A percentile compares a stretch with the other conserved stretches of the same genome.
Evolutionary conservation across 2,113 vertebrate species (phyloP).

Genomic region (Falco punctatus): DNA sequence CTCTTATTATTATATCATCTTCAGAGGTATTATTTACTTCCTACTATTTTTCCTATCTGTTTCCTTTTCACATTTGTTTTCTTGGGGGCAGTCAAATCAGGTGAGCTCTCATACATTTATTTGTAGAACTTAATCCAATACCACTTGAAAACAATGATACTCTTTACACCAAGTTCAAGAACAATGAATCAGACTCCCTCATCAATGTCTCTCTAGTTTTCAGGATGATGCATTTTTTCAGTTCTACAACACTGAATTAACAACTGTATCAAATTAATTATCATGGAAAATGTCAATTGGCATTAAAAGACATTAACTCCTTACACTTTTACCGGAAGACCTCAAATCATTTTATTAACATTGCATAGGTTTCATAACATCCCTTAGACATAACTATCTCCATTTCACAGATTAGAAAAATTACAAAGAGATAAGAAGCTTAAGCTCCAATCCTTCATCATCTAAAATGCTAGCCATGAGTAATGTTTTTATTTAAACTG

Average conservation of each 20-base stretch:
- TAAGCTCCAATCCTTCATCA: not conserved
- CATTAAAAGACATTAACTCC: not conserved
- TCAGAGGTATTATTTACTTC: not conserved
- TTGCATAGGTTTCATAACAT: not conserved
- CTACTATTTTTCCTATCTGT: not conserved
- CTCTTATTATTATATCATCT: not conserved
- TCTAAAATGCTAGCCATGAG: not conserved
- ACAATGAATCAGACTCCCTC: not conserved
- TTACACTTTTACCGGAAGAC: not conserved
- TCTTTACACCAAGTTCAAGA: not conserved
- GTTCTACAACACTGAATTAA: not conserved
- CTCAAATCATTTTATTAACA: not conserved
- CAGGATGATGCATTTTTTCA: not conserved
- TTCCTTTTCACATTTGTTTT: not conserved
- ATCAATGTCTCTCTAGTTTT: not conserved
- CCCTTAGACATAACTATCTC: not conserved
- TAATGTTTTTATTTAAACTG: conserved; percentile 16
- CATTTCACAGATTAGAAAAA: conserved; percentile 15
- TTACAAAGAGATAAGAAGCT: conserved; percentile 34
- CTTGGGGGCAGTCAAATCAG: not conserved
- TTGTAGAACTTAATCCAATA: not conserved
- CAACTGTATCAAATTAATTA: not conserved
- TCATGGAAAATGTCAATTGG: not conserved
- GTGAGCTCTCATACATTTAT: not conserved
- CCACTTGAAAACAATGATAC: not conserved